Conservation (phyloP, 2,113 vertebrate species). For the Cebidichthys violaceus region DNA sequence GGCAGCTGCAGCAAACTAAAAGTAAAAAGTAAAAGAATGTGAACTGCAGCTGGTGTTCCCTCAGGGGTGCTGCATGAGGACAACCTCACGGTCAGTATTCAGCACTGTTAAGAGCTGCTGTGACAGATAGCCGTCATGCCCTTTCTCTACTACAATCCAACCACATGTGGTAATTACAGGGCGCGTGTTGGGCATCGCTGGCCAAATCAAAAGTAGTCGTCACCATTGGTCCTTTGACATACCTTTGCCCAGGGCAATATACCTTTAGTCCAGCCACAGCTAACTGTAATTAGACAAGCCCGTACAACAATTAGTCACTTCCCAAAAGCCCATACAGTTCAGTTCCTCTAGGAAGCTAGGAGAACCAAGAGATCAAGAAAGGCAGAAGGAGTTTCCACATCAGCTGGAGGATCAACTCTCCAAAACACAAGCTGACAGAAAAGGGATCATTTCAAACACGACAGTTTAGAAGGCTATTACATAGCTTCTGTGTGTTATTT, state of each 20-base stretch:
- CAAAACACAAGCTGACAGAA: too few relatives aligned
- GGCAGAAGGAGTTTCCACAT: neutral
- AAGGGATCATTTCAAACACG: neutral
- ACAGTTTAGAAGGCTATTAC: neutral
- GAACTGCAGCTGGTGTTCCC: neutral
- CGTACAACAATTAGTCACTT: constrained; percentile 52
- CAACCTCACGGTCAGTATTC: neutral
- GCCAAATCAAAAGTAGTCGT: constrained; percentile 53
- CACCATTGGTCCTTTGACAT: constrained; percentile 67
- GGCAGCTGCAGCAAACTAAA: too few relatives aligned
- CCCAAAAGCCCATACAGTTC: constrained; percentile 20
- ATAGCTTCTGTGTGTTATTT: neutral
- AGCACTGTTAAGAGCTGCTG: neutral
- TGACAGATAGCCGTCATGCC: neutral
- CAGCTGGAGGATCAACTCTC: neutral
- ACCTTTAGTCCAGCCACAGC: constrained; percentile 35
- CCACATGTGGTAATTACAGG: constrained; percentile 68
- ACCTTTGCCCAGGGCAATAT: constrained; percentile 61
- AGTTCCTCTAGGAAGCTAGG: neutral
- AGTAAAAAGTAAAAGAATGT: neutral
- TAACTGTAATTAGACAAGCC: constrained; percentile 64
- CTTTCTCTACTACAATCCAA: constrained; percentile 39
- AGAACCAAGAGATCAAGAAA: constrained; percentile 3
- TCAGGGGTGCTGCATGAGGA: constrained; percentile 11
- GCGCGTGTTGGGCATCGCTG: constrained; percentile 12